Percentiles rank a stretch among this genome's conserved stretches.
These are phyloP conservation scores for Drosophila burlai DNA, from an alignment of 1,140 invertebrate species.

Conservation along the genomic window DNA sequence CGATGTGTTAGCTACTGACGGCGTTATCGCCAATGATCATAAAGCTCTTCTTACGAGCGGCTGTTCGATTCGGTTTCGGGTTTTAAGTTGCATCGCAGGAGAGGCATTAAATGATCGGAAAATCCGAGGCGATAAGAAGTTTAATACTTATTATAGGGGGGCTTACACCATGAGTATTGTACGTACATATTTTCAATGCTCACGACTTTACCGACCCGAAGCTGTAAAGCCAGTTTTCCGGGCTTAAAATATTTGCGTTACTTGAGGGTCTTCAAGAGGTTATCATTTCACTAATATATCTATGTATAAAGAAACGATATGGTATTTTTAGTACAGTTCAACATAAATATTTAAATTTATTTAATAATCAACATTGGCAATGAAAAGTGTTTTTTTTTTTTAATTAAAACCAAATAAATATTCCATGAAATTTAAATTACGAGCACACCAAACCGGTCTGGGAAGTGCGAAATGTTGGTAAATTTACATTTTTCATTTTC, in stretches of 20 bases:
- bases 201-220: slow-evolving; percentile 6
- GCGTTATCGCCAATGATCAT: not conserved
- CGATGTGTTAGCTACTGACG: slow-evolving; percentile 31
- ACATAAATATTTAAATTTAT: not conserved
- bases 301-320: not conserved
- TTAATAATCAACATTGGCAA: not conserved
- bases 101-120: slow-evolving; percentile 15
- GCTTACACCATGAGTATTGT: not conserved
- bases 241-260: not conserved
- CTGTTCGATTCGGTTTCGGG: not conserved
- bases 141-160: slow-evolving; percentile 9
- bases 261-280: slow-evolving; percentile 7
- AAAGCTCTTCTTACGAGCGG: slow-evolving; percentile 10
- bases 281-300: not conserved
- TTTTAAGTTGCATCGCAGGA: slow-evolving; percentile 14
- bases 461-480: not conserved
- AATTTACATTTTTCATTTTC: not conserved
- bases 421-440: not conserved
- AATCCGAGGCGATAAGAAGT: slow-evolving; percentile 28
- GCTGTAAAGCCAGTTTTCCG: slow-evolving; percentile 22
- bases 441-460: slow-evolving; percentile 11
- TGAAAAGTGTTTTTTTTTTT: not conserved
- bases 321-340: not conserved
- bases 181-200: slow-evolving; percentile 1
- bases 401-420: slow-evolving; percentile 19